Percentiles rank a stretch among this genome's conserved stretches.
Conservation (phyloP, 2,888 invertebrate species). For the Drosophila anceps region DNA sequence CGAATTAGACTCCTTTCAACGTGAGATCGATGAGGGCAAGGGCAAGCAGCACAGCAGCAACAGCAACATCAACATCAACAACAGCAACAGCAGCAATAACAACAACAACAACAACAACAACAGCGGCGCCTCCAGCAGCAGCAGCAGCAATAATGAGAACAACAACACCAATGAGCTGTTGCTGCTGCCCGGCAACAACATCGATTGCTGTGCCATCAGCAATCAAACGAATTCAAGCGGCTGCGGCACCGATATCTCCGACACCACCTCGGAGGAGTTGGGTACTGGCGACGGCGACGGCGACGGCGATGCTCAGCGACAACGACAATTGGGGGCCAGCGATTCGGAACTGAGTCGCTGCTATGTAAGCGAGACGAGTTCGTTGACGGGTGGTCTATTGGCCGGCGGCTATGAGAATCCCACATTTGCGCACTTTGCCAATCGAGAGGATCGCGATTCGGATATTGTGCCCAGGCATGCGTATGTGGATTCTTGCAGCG, state of each 20-base stretch:
- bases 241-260: conserved; percentile 83
- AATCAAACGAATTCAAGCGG: conserved; percentile 83
- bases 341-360: conserved; percentile 84
- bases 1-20: conserved; percentile 86
- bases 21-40: conserved; percentile 85
- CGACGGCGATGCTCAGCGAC: conserved; percentile 60
- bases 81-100: conserved; percentile 49
- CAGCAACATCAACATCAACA: conserved; percentile 42
- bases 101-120: conserved; percentile 44
- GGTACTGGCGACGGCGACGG: conserved; percentile 73
- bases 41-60: conserved; percentile 66
- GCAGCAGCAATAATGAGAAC: conserved; percentile 40
- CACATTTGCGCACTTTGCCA: conserved; percentile 84
- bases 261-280: conserved; percentile 82
- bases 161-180: conserved; percentile 69
- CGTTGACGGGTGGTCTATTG: conserved; percentile 77
- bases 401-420: conserved; percentile 84
- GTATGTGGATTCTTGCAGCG: conserved; percentile 75
- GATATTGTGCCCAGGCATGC: conserved; percentile 58
- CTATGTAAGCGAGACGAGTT: conserved; percentile 85
- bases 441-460: conserved; percentile 70
- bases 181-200: conserved; percentile 48
- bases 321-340: conserved; percentile 78
- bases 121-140: conserved; percentile 56
- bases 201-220: conserved; percentile 73